Percentiles rank a stretch among this genome's conserved stretches.
Evolutionary conservation across 1,140 invertebrate species (phyloP).

Genomic region (Drosophila bipectinata): DNA sequence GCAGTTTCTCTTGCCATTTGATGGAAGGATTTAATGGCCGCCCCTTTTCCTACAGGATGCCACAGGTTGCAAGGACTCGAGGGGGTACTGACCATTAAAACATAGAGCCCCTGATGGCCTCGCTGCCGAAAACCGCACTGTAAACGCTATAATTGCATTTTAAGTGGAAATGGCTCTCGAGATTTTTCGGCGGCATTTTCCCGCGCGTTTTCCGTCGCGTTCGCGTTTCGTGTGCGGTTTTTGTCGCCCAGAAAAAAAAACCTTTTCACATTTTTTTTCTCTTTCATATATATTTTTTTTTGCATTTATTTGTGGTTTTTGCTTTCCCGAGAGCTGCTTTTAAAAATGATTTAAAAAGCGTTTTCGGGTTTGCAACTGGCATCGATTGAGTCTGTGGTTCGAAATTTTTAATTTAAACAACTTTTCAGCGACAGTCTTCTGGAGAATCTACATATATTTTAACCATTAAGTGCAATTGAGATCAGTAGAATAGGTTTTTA

Average conservation of each 20-base stretch:
- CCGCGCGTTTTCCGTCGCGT: neutral
- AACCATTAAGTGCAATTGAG: neutral
- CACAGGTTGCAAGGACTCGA: constrained; percentile 4
- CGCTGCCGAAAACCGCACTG: constrained; percentile 1
- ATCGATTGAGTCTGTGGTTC: constrained; percentile 23
- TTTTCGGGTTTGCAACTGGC: neutral
- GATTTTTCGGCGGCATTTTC: constrained; percentile 11
- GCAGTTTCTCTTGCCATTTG: constrained; percentile 6
- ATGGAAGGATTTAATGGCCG: constrained; percentile 9
- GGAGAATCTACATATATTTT: neutral
- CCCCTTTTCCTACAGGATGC: neutral
- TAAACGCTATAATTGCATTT: constrained; percentile 61
- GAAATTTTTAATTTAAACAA: constrained; percentile 24
- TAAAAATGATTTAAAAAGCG: neutral
- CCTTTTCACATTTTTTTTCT: neutral
- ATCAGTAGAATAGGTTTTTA: neutral
- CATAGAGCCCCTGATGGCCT: neutral
- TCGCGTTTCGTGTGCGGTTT: constrained; percentile 6
- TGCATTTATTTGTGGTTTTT: neutral
- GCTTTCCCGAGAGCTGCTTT: neutral
- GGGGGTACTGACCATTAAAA: constrained; percentile 1
- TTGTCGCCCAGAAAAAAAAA: constrained; percentile 4
- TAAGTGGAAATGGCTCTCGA: constrained; percentile 47
- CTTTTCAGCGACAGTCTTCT: constrained; percentile 3
- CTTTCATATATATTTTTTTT: neutral